Evolutionary conservation across 2,113 vertebrate species (phyloP).

Genomic region (Caranx melampygus): DNA sequence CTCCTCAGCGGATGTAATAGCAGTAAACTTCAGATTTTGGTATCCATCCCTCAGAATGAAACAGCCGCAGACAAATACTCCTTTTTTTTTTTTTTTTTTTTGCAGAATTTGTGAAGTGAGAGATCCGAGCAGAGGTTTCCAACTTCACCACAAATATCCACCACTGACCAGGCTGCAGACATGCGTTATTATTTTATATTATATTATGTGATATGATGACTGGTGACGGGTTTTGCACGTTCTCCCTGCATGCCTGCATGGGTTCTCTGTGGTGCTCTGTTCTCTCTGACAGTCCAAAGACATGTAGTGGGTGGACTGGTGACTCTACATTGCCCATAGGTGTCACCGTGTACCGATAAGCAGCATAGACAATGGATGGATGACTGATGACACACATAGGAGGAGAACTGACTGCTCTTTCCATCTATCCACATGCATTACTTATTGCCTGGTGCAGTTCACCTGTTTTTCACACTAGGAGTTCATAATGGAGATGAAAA

Average conservation of each 20-base stretch:
- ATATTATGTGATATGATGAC: neutral
- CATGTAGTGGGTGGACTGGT: too few relatives aligned
- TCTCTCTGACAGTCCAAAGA: too few relatives aligned
- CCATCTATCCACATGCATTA: neutral
- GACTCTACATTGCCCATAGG: too few relatives aligned
- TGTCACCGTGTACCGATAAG: too few relatives aligned
- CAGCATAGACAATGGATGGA: too few relatives aligned
- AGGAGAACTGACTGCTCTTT: neutral
- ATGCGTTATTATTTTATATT: neutral
- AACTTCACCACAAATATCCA: slow-evolving; percentile 9
- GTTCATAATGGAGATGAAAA: neutral
- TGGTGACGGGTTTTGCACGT: too few relatives aligned
- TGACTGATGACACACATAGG: too few relatives aligned
- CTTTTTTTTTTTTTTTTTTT: neutral
- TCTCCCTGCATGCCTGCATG: too few relatives aligned
- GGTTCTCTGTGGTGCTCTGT: too few relatives aligned
- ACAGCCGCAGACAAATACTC: slow-evolving; percentile 2
- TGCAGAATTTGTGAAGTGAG: neutral
- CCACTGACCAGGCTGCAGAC: neutral
- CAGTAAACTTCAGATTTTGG: neutral
- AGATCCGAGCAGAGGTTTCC: slow-evolving; percentile 8
- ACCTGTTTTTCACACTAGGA: neutral
- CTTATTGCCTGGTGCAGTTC: neutral
- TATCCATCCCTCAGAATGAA: neutral
- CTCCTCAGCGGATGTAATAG: too few relatives aligned